A percentile compares a stretch with the other conserved stretches of the same genome.
Evolutionary conservation across 2,888 invertebrate genomes (phyloP).

Genomic region (Stramonita haemastoma): DNA sequence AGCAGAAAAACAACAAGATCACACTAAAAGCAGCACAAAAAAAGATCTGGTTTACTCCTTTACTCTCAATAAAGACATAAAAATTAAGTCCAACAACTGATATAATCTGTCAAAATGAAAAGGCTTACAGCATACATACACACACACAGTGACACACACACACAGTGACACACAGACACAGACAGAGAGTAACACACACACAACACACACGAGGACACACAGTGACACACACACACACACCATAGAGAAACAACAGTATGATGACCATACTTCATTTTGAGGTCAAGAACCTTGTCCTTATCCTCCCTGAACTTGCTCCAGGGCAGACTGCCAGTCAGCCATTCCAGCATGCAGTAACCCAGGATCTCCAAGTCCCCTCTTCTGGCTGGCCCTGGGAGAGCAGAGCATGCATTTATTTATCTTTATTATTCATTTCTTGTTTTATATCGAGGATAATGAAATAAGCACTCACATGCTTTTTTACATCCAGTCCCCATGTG

Average conservation of each 20-base stretch:
- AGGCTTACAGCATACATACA: neutral
- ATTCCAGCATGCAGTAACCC: conserved; percentile 94
- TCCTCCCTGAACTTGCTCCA: conserved; percentile 87
- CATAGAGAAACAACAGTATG: neutral
- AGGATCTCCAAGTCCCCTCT: conserved; percentile 96
- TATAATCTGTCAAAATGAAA: neutral
- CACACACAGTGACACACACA: too few relatives aligned
- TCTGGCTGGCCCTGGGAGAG: conserved; percentile 78
- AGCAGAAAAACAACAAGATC: too few relatives aligned
- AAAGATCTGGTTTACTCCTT: too few relatives aligned
- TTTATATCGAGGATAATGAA: too few relatives aligned
- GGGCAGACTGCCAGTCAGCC: conserved; percentile 92
- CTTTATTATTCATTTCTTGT: too few relatives aligned
- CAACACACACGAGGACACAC: neutral
- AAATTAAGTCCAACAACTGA: neutral
- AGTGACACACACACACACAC: neutral
- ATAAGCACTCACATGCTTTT: too few relatives aligned
- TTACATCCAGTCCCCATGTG: too few relatives aligned
- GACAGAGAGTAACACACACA: neutral
- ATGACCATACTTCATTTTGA: conserved; percentile 78
- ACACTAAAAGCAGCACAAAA: too few relatives aligned
- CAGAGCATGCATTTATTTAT: too few relatives aligned
- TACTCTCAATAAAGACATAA: neutral
- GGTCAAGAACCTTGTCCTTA: conserved; percentile 78
- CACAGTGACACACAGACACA: too few relatives aligned